A percentile compares a stretch with the other conserved stretches of the same genome.
phyloP scores from a whole-genome alignment of 2,888 invertebrate genomes.

The Isoperla grammatica region DNA sequence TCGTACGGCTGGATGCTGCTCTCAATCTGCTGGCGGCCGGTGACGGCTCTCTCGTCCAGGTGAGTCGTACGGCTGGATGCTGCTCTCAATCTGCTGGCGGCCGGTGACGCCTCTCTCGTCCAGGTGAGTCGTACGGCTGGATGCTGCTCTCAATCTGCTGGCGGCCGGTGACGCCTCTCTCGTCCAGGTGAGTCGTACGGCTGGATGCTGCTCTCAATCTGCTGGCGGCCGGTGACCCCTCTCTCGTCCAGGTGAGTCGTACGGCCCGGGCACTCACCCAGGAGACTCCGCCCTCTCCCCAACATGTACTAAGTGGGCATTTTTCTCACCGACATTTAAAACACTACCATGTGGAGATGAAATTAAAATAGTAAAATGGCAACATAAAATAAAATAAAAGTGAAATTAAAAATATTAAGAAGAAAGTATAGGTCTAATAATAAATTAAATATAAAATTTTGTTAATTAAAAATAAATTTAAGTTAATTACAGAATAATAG shows the following conservation, averaged over 20 bases:
- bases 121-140: conserved; percentile 95
- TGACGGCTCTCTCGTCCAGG: conserved; percentile 83
- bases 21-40: conserved; percentile 89
- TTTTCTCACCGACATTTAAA: too few relatives aligned
- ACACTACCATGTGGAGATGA: too few relatives aligned
- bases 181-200: conserved; percentile 87
- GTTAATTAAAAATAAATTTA: too few relatives aligned
- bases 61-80: conserved; percentile 94
- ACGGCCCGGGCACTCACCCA: too few relatives aligned
- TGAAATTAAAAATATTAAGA: too few relatives aligned
- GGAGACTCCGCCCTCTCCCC: too few relatives aligned
- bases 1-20: conserved; percentile 96
- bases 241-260: conserved; percentile 71
- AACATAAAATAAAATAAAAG: too few relatives aligned
- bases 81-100: conserved; percentile 86
- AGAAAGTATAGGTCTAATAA: too few relatives aligned
- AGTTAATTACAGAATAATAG: too few relatives aligned
- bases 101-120: conserved; percentile 82
- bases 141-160: conserved; percentile 86
- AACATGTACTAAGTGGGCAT: too few relatives aligned
- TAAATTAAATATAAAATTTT: too few relatives aligned
- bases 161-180: conserved; percentile 86
- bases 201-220: conserved; percentile 87
- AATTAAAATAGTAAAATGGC: too few relatives aligned
- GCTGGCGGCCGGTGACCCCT: conserved; percentile 83